Base-by-base conservation (phyloP, 2,888 invertebrate genomes). In the Sinohyriopsis cumingii region DNA sequence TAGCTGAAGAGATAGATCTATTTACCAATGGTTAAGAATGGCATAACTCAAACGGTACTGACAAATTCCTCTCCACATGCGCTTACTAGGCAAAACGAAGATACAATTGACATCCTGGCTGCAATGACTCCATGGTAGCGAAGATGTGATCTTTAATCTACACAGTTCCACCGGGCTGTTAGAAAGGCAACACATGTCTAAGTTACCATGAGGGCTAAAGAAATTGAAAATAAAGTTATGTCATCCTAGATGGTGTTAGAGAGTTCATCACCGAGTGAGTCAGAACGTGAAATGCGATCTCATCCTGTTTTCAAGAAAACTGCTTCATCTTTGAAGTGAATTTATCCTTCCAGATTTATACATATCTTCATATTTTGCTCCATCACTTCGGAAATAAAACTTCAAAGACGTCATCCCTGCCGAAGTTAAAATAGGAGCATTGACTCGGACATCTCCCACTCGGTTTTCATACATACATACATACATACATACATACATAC, bases 11-110 rank as follows among this genome's bases (percentile, higher is more conserved):
- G 15, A 45, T 12, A 45, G 45, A 45, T 15, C n/a, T 61, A 22
- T n/a, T 65, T 72, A 83, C 84, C 84, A 55, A 84, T 55, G 24
- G 81, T 73, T 7, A 84, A 72, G 59, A 83, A 83, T 7, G 85
- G 85, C 71, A 83, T 81, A 55, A 82, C 78, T 19, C 83, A 82
- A 53, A 82, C 80, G 55, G 83, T 79, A 69, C 82, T 80, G 68
- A 85, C 85, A 63, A 82, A 82, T 9, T 74, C 65, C 28, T 82
- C 66, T 5, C 83, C 82, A 59, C 76, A 74, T 25, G 76, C 57
- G n/a, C 77, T 74, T 24, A 81, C 69, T 12, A 85, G 70, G 9
- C 85, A 83, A 69, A 84, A 81, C n/a, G 80, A 69, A 5, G 79
- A 79, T 65, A 83, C 56, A 63, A 84, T 83, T 25, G 82, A 80